Evolutionary conservation across 2,113 vertebrate genomes (phyloP).

Genomic region (Solea solea): DNA sequence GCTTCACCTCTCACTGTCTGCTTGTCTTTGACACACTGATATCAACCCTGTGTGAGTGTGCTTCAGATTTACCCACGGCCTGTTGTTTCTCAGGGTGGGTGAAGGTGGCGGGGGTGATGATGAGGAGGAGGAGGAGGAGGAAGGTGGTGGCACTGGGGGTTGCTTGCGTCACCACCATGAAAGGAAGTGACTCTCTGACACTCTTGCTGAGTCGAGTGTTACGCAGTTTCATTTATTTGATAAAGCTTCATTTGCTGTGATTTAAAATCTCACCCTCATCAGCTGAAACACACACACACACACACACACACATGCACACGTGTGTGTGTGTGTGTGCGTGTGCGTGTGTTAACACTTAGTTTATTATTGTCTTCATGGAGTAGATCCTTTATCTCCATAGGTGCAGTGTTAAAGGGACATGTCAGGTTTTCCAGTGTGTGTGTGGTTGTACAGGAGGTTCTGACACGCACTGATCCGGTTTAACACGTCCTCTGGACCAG

Average conservation of each 20-base stretch:
- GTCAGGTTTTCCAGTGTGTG: too few species aligned
- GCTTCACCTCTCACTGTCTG: neutral
- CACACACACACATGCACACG: constrained; percentile 38
- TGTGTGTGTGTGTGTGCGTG: too few species aligned
- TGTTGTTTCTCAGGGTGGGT: constrained; percentile 2
- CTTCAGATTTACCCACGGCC: neutral
- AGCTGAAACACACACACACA: constrained; percentile 62
- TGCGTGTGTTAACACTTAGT: too few species aligned
- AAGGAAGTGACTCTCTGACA: constrained; percentile 58
- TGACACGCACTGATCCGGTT: too few species aligned
- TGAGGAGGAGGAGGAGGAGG: neutral
- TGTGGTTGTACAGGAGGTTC: too few species aligned
- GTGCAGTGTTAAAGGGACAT: too few species aligned
- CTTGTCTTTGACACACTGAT: too few species aligned
- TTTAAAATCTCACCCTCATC: constrained; percentile 76
- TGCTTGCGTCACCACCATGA: constrained; percentile 57
- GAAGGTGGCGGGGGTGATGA: neutral
- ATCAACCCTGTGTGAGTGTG: too few species aligned
- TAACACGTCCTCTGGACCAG: too few species aligned
- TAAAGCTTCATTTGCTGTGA: constrained; percentile 78
- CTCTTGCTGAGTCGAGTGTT: constrained; percentile 73
- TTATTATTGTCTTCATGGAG: too few species aligned
- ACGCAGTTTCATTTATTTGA: constrained; percentile 75
- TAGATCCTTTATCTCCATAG: too few species aligned
- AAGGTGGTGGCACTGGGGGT: neutral